Evolutionary conservation across 2,888 invertebrate species (phyloP), one percentile per base, ranked within the genome.

Genomic region (Syrista parreyssii): DNA sequence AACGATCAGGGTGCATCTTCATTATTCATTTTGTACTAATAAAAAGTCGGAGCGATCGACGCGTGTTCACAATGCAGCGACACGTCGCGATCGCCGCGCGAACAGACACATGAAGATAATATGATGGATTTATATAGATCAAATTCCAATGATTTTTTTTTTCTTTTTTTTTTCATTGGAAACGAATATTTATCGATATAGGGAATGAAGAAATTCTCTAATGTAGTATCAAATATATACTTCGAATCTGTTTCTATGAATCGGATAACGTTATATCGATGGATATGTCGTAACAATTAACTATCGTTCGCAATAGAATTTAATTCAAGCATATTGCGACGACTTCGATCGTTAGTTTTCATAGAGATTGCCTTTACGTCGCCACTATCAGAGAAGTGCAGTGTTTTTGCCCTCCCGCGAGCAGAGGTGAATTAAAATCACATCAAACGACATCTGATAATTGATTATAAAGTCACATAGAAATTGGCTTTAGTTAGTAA

Each of bases 201-300:
- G 40, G 40, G 40, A 55, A 55, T 55, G 9, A 55, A 23, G 23
- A 55, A 55, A 9, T 55, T 55, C 40, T 55, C 23, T 55, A 55
- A 2, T 82, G 79, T 82, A 84, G 85, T 87, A 87, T 88, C 87
- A 88, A 87, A 88, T 88, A 86, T 87, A 87, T 81, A 86, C 81
- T 83, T 81, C 78, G 78, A 80, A 79, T 81, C 75, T 78, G 33
- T 79, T 68, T 72, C 73, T 79, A 77, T 78, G 76, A 55, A 55
- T 55, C 40, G 72, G 75, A 76, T 77, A 75, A 76, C 71, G 76
- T 79, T 68, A 77, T 74, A 77, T 81, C 77, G 79, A 81, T 79
- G 80, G 81, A 82, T 81, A 82, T 82, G 79, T 82, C 74, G 74
- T 77, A 77, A 83, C 79, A 36, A 82, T 55, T 23, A 55, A 55